Evolutionary conservation across 2,113 vertebrate species (phyloP).

Genomic region (Oceanites oceanicus): DNA sequence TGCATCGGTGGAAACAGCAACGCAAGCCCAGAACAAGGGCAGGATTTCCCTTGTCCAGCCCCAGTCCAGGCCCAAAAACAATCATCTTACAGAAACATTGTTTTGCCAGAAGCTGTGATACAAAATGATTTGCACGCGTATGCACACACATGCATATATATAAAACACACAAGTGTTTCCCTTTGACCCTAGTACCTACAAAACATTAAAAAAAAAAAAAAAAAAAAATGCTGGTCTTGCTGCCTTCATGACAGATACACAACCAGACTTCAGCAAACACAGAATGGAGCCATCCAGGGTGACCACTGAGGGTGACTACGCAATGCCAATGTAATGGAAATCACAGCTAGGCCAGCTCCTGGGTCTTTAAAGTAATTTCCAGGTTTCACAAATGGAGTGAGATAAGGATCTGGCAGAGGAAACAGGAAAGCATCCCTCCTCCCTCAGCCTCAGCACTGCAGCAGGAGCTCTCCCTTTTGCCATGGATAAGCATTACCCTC

Average conservation of each 20-base stretch:
- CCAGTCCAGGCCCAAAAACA: neutral
- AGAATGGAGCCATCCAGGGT: neutral
- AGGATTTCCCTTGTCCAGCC: neutral
- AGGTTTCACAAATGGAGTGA: neutral
- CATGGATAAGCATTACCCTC: neutral
- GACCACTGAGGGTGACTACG: neutral
- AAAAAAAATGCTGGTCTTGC: neutral
- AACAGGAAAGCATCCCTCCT: slow-evolving; percentile 25
- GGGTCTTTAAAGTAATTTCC: slow-evolving; percentile 14
- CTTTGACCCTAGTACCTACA: neutral
- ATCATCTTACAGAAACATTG: neutral
- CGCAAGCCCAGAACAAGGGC: neutral
- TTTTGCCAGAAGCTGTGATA: neutral
- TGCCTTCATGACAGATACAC: neutral
- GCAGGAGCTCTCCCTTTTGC: neutral
- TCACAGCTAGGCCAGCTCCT: neutral
- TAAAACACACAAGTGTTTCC: neutral
- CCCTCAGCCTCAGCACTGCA: neutral
- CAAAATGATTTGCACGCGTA: rapidly evolving
- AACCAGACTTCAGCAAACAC: neutral
- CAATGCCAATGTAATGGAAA: neutral
- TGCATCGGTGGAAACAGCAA: neutral
- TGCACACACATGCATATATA: rapidly evolving
- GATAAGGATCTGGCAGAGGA: slow-evolving; percentile 20
- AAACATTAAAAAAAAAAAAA: neutral